Conservation (phyloP, 1,140 invertebrate genomes). For the Bilobella aurantiaca region DNA sequence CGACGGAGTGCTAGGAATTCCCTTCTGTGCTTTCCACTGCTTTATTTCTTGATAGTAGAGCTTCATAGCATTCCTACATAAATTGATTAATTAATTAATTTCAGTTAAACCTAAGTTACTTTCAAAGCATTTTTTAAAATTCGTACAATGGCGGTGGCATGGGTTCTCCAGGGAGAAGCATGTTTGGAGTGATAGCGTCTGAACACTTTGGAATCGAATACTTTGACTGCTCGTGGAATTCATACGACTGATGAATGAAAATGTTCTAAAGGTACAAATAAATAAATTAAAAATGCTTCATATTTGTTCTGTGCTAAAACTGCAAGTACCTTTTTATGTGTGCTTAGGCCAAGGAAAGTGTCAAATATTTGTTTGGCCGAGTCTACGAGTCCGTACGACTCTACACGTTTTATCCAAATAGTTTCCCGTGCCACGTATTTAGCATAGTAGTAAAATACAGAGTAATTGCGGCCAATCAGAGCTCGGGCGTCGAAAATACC, state of each 20-base stretch:
- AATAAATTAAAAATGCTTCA: too few relatives aligned
- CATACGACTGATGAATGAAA: slow-evolving; percentile 15
- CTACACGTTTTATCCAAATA: neutral
- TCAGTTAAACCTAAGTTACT: neutral
- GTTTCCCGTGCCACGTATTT: slow-evolving; percentile 19
- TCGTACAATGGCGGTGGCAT: neutral
- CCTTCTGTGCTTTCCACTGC: too few relatives aligned
- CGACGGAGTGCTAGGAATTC: neutral
- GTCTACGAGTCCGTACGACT: neutral
- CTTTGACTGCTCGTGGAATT: neutral
- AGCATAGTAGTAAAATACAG: slow-evolving; percentile 25
- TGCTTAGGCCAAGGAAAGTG: slow-evolving; percentile 10
- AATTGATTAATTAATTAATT: neutral
- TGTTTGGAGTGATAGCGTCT: neutral
- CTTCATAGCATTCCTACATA: slow-evolving; percentile 3
- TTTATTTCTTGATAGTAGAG: neutral
- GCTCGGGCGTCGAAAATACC: slow-evolving; percentile 24
- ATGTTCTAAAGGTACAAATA: slow-evolving; percentile 11
- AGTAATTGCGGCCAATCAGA: slow-evolving; percentile 15
- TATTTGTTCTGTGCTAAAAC: too few relatives aligned
- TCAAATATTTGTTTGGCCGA: slow-evolving; percentile 15
- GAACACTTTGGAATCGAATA: neutral
- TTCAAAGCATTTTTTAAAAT: neutral
- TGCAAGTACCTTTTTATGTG: slow-evolving; percentile 20
- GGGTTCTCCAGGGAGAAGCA: slow-evolving; percentile 6